Base-by-base conservation (phyloP, 1,140 invertebrate species). In the Panagrolaimus sp. region DNA sequence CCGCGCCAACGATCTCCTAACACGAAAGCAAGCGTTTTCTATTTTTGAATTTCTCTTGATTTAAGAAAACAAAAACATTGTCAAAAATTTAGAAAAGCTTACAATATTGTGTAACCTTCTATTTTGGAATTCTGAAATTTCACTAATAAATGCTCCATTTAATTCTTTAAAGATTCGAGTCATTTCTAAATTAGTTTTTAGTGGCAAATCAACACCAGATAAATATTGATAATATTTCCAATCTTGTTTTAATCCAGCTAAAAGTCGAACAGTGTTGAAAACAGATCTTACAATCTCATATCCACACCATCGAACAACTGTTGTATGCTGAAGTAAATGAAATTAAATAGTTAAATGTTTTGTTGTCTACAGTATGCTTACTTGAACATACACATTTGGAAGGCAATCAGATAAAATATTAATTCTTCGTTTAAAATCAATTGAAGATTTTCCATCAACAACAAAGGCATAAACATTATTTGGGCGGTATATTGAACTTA, bases 121-220 rank as follows among this genome's bases (percentile, higher is more conserved):
- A 10, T 26, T 47, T 48, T 72, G 70, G 2, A 74, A 62, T n/a
- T 45, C 38, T 9, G 63, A 44, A 14, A 81, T 55, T 55, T 77
- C 78, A 47, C 76, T 64, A 32, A 75, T 74, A 3, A 78, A 64
- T 0, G 76, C 75, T 5, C 75, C 72, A 52, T 78, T 78, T 4
- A 78, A 48, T 26, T 68, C 65, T 62, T 81, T 81, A 62, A 80
- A 75, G 47, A 78, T 72, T n/a, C 77, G 38, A 15, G 81, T 77
- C 78, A 79, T 81, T 52, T 79, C 78, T 12, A 79, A 48, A 70
- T 79, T 79, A 24, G 78, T 79, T 52, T 82, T 76, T 38, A 79
- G 65, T 15, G 78, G 78, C 15, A 79, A 44, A 65, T 79, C 77
- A 5, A 73, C 70, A 14, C 77, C 77, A 52, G 75, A 78, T 1